Percentiles rank a stretch among this genome's conserved stretches.
Conservation (phyloP, 2,888 invertebrate species). For the Exocentrus adspersus region DNA sequence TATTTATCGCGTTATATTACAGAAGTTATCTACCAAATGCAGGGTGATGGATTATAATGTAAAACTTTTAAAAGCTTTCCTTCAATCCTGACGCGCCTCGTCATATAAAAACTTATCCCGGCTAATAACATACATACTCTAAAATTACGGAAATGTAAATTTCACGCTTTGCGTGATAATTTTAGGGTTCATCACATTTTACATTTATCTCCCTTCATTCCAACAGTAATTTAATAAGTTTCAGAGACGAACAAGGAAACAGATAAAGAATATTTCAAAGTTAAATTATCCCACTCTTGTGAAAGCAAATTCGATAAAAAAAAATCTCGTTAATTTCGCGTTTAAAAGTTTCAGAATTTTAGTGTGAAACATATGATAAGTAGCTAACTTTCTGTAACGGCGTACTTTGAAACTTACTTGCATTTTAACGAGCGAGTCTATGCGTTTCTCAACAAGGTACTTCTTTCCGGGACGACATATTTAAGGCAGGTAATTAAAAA, state of each 20-base stretch:
- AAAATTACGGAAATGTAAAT: slow-evolving; percentile 5
- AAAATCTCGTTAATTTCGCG: slow-evolving; percentile 17
- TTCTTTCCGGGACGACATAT: background rate
- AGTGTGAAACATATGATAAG: slow-evolving; percentile 20
- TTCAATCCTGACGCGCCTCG: background rate
- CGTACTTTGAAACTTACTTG: background rate
- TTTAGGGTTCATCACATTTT: slow-evolving; percentile 14
- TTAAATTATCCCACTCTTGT: background rate
- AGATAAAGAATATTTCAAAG: slow-evolving; percentile 5
- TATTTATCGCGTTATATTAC: too few species aligned
- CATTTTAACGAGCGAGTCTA: background rate
- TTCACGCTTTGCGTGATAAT: slow-evolving; percentile 4
- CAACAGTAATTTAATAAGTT: slow-evolving; percentile 19
- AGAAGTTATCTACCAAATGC: too few species aligned
- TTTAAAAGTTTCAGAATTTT: slow-evolving; percentile 18
- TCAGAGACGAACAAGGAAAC: background rate
- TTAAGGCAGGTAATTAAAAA: background rate
- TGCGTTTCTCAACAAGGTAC: background rate
- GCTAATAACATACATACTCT: background rate
- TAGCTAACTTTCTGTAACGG: slow-evolving; percentile 12
- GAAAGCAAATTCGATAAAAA: slow-evolving; percentile 9
- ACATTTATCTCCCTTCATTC: slow-evolving; percentile 16
- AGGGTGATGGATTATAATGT: too few species aligned
- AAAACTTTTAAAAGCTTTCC: background rate
- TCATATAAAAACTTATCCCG: background rate